Evolutionary conservation across 2,113 vertebrate genomes (phyloP).

Genomic region (Salminus brasiliensis): DNA sequence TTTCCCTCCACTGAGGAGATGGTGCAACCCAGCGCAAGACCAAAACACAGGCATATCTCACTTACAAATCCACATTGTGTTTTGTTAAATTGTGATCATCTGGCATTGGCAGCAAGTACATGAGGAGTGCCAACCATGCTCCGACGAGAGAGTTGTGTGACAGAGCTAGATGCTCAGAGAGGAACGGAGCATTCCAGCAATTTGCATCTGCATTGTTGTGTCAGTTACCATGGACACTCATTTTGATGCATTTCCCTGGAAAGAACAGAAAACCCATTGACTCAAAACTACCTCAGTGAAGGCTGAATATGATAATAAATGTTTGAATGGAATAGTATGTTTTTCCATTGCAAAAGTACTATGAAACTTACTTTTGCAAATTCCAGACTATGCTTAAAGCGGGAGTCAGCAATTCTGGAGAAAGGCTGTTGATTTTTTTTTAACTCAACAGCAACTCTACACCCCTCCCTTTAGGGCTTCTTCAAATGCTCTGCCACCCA

Average conservation of each 20-base stretch:
- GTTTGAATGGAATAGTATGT: not conserved
- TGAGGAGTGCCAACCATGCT: not conserved
- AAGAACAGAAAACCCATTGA: not conserved
- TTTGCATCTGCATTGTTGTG: not conserved
- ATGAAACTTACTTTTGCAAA: too few species aligned
- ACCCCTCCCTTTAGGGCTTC: too few species aligned
- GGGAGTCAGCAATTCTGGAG: too few species aligned
- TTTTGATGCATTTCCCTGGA: not conserved
- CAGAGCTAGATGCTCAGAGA: not conserved
- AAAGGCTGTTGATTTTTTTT: too few species aligned
- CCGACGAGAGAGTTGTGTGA: not conserved
- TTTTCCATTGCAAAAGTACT: too few species aligned
- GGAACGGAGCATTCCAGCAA: not conserved
- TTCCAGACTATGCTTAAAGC: too few species aligned
- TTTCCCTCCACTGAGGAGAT: conserved; percentile 12
- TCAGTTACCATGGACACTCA: too few species aligned
- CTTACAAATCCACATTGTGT: not conserved
- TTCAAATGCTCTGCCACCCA: too few species aligned
- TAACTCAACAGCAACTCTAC: too few species aligned
- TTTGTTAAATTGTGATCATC: conserved; percentile 14
- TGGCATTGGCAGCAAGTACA: not conserved
- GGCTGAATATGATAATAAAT: not conserved
- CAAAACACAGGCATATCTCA: conserved; percentile 7
- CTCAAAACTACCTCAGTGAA: not conserved
- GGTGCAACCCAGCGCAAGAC: conserved; percentile 25